A percentile compares a stretch with the other conserved stretches of the same genome.
Conservation (phyloP, 2,888 invertebrate species). For the Arge pagana region DNA sequence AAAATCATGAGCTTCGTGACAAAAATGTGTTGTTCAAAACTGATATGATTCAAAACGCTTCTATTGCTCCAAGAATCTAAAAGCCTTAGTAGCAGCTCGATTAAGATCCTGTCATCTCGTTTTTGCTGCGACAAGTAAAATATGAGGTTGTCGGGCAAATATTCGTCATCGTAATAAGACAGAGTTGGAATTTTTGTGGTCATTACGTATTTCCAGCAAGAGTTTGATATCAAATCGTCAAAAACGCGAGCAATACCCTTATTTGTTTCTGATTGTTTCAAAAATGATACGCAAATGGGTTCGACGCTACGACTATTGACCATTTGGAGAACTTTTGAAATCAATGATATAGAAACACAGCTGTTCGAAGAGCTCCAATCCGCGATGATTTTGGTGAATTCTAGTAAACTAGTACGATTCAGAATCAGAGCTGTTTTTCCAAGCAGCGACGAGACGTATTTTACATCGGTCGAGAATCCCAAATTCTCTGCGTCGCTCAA, state of each 20-base stretch:
- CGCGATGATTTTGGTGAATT: conserved; percentile 64
- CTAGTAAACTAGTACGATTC: conserved; percentile 60
- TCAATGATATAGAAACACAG: conserved; percentile 35
- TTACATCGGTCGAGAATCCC: conserved; percentile 54
- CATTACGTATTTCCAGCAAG: conserved; percentile 69
- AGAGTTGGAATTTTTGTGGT: conserved; percentile 67
- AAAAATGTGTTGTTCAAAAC: conserved; percentile 72
- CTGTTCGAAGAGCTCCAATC: conserved; percentile 57
- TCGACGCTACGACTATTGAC: conserved; percentile 67
- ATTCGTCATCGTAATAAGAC: conserved; percentile 59
- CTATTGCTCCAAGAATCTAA: conserved; percentile 72
- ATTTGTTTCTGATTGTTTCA: conserved; percentile 58
- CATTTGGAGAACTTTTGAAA: conserved; percentile 61
- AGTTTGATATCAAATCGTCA: conserved; percentile 51
- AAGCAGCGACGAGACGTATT: conserved; percentile 63
- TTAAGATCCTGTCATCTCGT: conserved; percentile 47
- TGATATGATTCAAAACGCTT: conserved; percentile 65
- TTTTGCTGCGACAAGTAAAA: conserved; percentile 63
- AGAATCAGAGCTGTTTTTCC: conserved; percentile 67
- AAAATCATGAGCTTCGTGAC: conserved; percentile 70
- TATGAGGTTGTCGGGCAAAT: conserved; percentile 65
- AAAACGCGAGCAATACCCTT: conserved; percentile 59
- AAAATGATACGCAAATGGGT: conserved; percentile 62
- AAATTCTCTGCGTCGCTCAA: too few species aligned
- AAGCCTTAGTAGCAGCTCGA: conserved; percentile 62